phyloP scores from a whole-genome alignment of 1,140 invertebrate genomes.

The Prorops nasuta region DNA sequence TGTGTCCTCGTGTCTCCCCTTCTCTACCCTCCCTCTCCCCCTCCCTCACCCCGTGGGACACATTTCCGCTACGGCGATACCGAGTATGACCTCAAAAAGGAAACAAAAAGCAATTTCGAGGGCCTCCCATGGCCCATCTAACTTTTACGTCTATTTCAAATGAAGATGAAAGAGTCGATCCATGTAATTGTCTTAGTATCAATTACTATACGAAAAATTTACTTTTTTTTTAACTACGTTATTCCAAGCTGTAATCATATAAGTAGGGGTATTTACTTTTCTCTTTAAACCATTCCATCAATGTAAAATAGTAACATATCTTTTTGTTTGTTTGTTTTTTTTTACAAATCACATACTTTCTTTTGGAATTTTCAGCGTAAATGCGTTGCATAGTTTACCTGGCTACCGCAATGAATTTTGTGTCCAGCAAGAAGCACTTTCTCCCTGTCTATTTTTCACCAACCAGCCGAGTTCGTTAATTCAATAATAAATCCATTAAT shows the following conservation, averaged over 20 bases:
- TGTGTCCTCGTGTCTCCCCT: neutral
- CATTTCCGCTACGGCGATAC: constrained; percentile 2
- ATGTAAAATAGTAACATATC: no score
- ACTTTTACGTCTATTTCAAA: constrained; percentile 22
- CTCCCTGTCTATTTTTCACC: constrained; percentile 26
- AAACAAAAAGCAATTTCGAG: constrained; percentile 12
- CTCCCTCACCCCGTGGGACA: neutral
- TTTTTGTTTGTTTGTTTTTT: no score
- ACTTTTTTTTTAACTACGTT: no score
- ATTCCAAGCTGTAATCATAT: no score
- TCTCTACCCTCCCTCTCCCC: neutral
- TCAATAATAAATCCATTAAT: constrained; percentile 38
- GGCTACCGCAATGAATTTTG: constrained; percentile 33
- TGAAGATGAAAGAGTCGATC: constrained; percentile 31
- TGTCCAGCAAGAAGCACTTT: constrained; percentile 26
- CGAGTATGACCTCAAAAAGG: constrained; percentile 5
- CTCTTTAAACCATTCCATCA: no score
- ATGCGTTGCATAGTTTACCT: no score
- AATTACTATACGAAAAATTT: no score
- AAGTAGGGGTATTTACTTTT: no score
- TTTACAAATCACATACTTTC: no score
- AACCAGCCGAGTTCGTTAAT: constrained; percentile 22
- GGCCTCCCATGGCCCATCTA: constrained; percentile 4
- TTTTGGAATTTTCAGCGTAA: no score
- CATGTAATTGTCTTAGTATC: no score